A percentile compares a stretch with the other conserved stretches of the same genome.
Conservation (phyloP, 2,888 invertebrate species). For the Drosophila lacicola region DNA sequence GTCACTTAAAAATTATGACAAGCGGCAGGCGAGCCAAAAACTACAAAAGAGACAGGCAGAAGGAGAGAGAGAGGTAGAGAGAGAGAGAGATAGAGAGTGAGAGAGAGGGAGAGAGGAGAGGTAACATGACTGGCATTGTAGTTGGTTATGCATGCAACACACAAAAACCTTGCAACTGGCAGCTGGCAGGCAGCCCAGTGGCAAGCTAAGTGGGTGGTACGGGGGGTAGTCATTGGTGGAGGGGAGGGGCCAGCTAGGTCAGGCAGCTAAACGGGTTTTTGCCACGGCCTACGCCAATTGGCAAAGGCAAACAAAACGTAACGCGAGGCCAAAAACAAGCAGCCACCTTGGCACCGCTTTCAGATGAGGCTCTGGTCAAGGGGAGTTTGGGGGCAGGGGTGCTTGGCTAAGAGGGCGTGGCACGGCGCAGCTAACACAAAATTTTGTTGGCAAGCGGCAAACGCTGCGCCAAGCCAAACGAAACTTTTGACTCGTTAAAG, state of each 20-base stretch:
- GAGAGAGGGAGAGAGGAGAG: neutral
- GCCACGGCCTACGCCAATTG: conserved; percentile 71
- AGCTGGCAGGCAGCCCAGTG: conserved; percentile 56
- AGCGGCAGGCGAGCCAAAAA: conserved; percentile 62
- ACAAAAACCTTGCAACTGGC: conserved; percentile 44
- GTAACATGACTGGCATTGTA: conserved; percentile 32
- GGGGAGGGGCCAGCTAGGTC: conserved; percentile 17
- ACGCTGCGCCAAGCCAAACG: conserved; percentile 51
- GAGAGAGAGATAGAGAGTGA: neutral
- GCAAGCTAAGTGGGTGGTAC: neutral
- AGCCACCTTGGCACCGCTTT: conserved; percentile 55
- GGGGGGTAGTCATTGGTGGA: neutral
- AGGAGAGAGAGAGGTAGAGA: neutral
- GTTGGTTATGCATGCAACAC: conserved; percentile 45
- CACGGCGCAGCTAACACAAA: conserved; percentile 6
- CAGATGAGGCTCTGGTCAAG: neutral
- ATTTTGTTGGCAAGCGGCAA: conserved; percentile 57
- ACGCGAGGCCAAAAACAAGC: conserved; percentile 35
- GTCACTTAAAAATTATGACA: conserved; percentile 79
- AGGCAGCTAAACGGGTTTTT: conserved; percentile 33
- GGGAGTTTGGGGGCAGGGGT: neutral
- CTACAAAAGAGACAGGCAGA: conserved; percentile 6
- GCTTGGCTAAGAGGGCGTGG: conserved; percentile 28
- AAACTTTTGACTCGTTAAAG: conserved; percentile 72
- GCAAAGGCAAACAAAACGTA: conserved; percentile 56